Conservation (phyloP, 2,113 vertebrate species). For the Actenoides hombroni region DNA sequence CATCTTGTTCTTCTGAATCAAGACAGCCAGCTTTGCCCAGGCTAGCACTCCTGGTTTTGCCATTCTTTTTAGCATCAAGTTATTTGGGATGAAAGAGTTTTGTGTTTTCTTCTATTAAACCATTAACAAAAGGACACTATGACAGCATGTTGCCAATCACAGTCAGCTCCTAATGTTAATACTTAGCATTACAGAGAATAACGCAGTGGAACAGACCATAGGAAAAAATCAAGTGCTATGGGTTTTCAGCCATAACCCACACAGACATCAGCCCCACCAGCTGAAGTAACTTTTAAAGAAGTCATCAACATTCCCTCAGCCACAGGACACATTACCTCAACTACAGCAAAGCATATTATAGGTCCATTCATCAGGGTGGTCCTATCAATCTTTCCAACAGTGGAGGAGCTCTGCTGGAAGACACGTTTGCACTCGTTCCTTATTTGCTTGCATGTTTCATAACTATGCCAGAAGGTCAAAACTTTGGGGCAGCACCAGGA, state of each 20-base stretch:
- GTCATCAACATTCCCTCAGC: background rate
- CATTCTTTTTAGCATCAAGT: background rate
- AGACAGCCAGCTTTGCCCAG: background rate
- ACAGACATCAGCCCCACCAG: background rate
- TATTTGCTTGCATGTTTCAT: fast-evolving
- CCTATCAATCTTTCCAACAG: background rate
- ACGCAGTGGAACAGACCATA: background rate
- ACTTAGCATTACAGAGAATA: background rate
- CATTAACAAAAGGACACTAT: background rate
- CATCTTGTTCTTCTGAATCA: background rate
- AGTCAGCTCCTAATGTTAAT: background rate
- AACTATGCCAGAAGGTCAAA: background rate
- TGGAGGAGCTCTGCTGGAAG: background rate
- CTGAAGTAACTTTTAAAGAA: background rate
- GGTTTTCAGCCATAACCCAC: background rate
- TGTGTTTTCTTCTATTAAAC: background rate
- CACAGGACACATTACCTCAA: background rate
- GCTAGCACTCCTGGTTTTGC: background rate
- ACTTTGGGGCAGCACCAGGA: background rate
- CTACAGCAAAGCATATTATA: background rate
- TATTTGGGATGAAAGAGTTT: background rate
- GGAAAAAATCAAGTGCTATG: background rate
- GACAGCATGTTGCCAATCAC: background rate
- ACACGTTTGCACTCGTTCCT: fast-evolving
- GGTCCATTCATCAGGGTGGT: background rate